These are phyloP conservation scores for Pediacus dermestoides DNA, from an alignment of 2,888 invertebrate species.

Conservation along the genomic window DNA sequence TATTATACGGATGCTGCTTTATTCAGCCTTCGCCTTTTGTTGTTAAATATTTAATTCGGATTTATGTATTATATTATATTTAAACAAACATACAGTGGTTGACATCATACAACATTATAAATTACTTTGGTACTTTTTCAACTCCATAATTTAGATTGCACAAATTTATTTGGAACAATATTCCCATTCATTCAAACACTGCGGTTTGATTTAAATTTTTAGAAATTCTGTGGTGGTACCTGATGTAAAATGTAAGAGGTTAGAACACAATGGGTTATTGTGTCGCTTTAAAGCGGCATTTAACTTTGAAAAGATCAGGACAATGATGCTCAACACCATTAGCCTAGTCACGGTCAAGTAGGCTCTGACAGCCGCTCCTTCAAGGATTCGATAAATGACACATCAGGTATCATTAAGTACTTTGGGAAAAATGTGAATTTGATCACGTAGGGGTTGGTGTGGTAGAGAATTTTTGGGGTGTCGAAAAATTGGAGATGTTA, in stretches of 20 bases:
- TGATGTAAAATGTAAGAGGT: neutral
- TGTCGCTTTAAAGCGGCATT: constrained; percentile 31
- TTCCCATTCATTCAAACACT: too few relatives aligned
- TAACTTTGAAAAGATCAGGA: constrained; percentile 30
- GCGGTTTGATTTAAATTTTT: too few relatives aligned
- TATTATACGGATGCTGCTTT: too few relatives aligned
- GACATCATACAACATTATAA: constrained; percentile 4
- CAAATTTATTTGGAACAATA: constrained; percentile 8
- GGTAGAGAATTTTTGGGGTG: too few relatives aligned
- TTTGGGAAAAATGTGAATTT: too few relatives aligned
- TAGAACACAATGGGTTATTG: constrained; percentile 23
- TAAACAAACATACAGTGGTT: constrained; percentile 14
- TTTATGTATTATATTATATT: constrained; percentile 1
- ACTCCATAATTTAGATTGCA: constrained; percentile 11
- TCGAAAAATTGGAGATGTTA: too few relatives aligned
- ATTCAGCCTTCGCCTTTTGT: too few relatives aligned
- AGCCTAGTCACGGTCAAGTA: constrained; percentile 34
- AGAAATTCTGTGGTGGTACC: too few relatives aligned
- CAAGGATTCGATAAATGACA: constrained; percentile 20
- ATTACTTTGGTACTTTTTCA: too few relatives aligned
- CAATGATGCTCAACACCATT: constrained; percentile 36
- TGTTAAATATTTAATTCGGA: neutral
- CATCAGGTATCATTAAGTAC: constrained; percentile 19
- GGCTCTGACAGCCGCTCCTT: constrained; percentile 24
- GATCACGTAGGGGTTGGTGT: too few relatives aligned